Evolutionary conservation across 2,797 vertebrate species (phyloP).

Genomic region (Ammospiza maritima): DNA sequence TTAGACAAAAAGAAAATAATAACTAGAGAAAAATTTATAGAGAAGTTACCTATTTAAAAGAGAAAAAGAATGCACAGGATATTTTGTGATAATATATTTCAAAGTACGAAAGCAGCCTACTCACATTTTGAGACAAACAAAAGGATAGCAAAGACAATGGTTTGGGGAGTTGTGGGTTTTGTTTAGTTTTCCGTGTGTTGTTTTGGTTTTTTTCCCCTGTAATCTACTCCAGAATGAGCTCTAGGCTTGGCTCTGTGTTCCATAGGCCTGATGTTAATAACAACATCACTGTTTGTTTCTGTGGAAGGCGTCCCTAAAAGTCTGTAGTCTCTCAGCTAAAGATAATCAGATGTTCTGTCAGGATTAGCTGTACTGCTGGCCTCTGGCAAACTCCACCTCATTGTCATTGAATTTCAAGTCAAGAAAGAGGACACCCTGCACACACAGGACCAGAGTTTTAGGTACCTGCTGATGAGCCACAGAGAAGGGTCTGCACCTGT

Average conservation of each 20-base stretch:
- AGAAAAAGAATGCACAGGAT: neutral
- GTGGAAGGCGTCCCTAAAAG: neutral
- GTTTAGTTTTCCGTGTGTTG: neutral
- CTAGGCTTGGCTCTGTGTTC: neutral
- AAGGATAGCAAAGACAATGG: neutral
- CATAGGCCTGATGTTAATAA: constrained; percentile 20
- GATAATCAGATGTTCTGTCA: neutral
- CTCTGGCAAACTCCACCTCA: neutral
- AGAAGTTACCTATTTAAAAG: neutral
- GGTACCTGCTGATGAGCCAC: neutral
- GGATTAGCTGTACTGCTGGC: neutral
- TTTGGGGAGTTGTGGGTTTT: neutral
- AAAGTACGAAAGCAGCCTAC: neutral
- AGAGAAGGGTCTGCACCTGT: neutral
- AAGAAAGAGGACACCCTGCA: neutral
- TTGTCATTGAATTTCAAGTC: neutral
- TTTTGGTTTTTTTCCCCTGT: neutral
- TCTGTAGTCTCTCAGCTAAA: neutral
- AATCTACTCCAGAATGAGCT: neutral
- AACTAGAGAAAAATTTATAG: neutral
- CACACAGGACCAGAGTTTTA: neutral
- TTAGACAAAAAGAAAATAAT: neutral
- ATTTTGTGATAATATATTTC: neutral
- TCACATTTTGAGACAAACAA: neutral
- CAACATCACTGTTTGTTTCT: neutral